Base-by-base conservation (phyloP, 1,140 invertebrate genomes). In the Cotesia vestalis region DNA sequence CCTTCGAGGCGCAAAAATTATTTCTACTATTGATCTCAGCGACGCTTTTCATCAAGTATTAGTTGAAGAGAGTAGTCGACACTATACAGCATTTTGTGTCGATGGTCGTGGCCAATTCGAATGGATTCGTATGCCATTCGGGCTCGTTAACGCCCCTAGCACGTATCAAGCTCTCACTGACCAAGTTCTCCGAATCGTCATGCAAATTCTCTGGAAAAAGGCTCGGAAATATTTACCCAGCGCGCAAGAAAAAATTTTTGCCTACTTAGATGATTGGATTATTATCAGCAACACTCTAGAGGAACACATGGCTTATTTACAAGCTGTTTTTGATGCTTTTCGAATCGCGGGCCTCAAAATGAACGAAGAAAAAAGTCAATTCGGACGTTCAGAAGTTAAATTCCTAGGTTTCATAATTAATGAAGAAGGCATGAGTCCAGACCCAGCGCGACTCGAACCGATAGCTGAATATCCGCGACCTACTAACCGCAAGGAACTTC, bases 61-160 rank as follows among this genome's bases (percentile, higher is more conserved):
- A 6, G 64, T 73, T 60, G 5, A 57, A 14, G 20, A 52, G 57
- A 35, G 55, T 2, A 71, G 72, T 51, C 46, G 62, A 34, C 70
- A 73, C 34, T 70, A 73, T 66, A 27, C 27, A 27, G 27, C 27
- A 73, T 73, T 73, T 40, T 34, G 55, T 2, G 84, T 85, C 6
- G 82, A 81, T 17, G 80, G 81, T 36, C 75, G 79, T 51, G 81
- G 82, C 4, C 73, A 84, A 12, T 87, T 78, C 66, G 77, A 81
- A 57, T 89, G 85, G 74, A 75, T 71, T 12, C 78, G 81, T 5
- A 85, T 88, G 83, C 83, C 85, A 1, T 88, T 87, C 77, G 86
- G 86, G 2, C 75, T 88, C 1, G 71, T 60, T 14, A 85, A 87
- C 74, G 78, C 80, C 1, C 75, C 84, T 36, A 20, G 53, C 4